phyloP scores from a whole-genome alignment of 2,888 invertebrate genomes.

The Agrypnus murinus region DNA sequence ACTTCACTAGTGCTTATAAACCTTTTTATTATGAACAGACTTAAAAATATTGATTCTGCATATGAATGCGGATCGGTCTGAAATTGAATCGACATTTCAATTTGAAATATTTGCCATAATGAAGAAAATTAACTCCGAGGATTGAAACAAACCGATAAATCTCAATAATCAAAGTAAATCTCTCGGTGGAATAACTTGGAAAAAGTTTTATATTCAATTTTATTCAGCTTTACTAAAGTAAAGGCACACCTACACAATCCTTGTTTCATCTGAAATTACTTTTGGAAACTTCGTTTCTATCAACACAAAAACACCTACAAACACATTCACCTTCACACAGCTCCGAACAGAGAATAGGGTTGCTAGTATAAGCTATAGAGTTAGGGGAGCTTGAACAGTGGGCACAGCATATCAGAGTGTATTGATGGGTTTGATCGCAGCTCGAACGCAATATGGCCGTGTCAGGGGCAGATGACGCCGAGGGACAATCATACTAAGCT shows the following conservation, averaged over 20 bases:
- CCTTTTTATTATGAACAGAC: slow-evolving; percentile 63
- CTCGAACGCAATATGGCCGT: slow-evolving; percentile 63
- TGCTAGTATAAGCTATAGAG: slow-evolving; percentile 23
- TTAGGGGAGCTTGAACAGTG: slow-evolving; percentile 41
- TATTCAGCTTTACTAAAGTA: not conserved
- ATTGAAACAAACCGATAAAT: slow-evolving; percentile 7
- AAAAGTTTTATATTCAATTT: slow-evolving; percentile 7
- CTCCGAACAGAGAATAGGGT: slow-evolving; percentile 5
- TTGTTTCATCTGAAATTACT: slow-evolving; percentile 2
- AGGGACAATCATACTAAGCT: slow-evolving; percentile 41
- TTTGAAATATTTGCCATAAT: slow-evolving; percentile 30
- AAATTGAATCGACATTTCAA: slow-evolving; percentile 44
- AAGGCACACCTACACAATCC: not conserved
- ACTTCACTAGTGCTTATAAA: slow-evolving; percentile 60
- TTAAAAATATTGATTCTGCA: slow-evolving; percentile 68
- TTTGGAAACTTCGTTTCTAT: slow-evolving; percentile 10
- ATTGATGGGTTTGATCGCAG: slow-evolving; percentile 63
- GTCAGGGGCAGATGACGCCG: slow-evolving; percentile 63
- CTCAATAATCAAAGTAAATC: not conserved
- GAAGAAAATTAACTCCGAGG: slow-evolving; percentile 1
- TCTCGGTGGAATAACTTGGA: not conserved
- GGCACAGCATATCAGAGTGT: slow-evolving; percentile 46
- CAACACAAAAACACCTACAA: slow-evolving; percentile 17
- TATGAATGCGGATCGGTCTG: slow-evolving; percentile 61
- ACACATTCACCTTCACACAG: slow-evolving; percentile 14